These are phyloP conservation scores for Apamea anceps DNA, from an alignment of 2,888 invertebrate species.

Conservation along the genomic window DNA sequence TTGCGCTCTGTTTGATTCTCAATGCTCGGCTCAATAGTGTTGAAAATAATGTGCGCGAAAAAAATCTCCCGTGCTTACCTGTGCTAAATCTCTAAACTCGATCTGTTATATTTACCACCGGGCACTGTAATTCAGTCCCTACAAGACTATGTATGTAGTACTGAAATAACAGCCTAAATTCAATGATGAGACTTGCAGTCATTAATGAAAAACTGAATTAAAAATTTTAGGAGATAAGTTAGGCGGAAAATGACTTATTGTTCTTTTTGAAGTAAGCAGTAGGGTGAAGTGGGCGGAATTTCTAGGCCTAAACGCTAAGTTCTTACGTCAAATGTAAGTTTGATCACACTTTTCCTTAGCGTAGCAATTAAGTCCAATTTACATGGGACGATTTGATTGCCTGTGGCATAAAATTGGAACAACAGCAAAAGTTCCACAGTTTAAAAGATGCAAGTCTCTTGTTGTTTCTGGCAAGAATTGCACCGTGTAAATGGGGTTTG, in stretches of 20 bases:
- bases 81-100: neutral
- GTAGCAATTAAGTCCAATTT: neutral
- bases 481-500: neutral
- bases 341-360: neutral
- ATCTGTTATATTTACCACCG: neutral
- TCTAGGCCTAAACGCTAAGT: neutral
- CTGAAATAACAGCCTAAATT: slow-evolving; percentile 14
- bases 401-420: neutral
- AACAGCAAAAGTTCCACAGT: no score
- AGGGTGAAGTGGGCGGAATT: slow-evolving; percentile 16
- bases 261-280: no score
- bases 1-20: neutral
- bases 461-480: neutral
- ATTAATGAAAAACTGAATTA: neutral
- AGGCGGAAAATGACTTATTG: neutral
- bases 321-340: neutral
- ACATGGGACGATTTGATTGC: neutral
- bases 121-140: neutral
- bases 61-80: neutral
- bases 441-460: neutral
- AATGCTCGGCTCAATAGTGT: neutral
- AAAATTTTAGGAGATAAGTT: neutral
- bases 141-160: neutral
- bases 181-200: slow-evolving; percentile 32
- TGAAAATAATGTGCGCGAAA: neutral